phyloP scores from a whole-genome alignment of 1,140 invertebrate species.

The Telenomus remus region DNA sequence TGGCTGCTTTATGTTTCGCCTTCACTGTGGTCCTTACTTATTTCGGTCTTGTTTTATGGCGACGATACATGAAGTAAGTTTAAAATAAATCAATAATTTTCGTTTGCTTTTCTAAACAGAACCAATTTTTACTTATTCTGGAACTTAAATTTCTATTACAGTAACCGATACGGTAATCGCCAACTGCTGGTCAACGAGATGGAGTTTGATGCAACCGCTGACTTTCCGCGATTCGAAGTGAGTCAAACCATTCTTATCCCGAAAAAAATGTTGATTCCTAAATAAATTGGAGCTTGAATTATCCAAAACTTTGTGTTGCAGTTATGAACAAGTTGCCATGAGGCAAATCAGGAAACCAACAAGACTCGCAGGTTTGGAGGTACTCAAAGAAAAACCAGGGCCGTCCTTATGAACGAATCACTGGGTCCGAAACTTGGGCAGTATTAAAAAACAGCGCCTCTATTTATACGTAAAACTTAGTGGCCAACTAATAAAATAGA shows the following conservation, averaged over 20 bases:
- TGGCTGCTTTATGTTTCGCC: conserved; percentile 63
- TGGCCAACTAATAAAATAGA: too few species aligned
- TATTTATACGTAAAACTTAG: too few species aligned
- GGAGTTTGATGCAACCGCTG: conserved; percentile 68
- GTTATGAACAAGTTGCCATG: background rate
- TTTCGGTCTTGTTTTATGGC: conserved; percentile 67
- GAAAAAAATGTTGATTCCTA: too few species aligned
- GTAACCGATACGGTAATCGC: conserved; percentile 70
- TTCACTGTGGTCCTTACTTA: conserved; percentile 65
- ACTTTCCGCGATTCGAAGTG: conserved; percentile 73
- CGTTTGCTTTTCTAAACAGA: too few species aligned
- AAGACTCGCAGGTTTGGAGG: too few species aligned
- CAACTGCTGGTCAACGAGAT: conserved; percentile 72
- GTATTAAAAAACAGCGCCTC: too few species aligned
- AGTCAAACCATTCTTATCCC: conserved; percentile 4
- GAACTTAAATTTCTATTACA: conserved; percentile 49
- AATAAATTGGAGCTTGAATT: too few species aligned
- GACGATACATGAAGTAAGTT: conserved; percentile 71
- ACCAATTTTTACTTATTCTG: conserved; percentile 2
- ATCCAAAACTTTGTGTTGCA: too few species aligned
- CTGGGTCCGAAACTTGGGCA: too few species aligned
- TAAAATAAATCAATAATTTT: conserved; percentile 7
- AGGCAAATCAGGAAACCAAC: background rate
- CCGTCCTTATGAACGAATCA: too few species aligned
- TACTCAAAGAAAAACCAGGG: too few species aligned